A percentile compares a stretch with the other conserved stretches of the same genome.
phyloP scores from a whole-genome alignment of 2,888 invertebrate species.

The Gibbula magus region DNA sequence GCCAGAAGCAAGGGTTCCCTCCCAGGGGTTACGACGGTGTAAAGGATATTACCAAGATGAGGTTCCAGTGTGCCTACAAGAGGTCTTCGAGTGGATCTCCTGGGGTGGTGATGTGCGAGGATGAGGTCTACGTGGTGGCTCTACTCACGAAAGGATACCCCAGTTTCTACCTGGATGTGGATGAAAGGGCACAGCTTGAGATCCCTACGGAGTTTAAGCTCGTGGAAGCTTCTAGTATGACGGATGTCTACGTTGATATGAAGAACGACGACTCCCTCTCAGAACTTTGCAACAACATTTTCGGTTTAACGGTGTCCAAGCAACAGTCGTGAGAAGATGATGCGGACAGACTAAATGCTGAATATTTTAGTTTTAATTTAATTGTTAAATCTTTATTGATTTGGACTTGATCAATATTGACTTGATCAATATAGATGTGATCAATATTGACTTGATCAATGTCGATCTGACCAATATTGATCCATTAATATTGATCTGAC shows the following conservation, averaged over 20 bases:
- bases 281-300: not conserved
- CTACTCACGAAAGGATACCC: not conserved
- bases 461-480: no score
- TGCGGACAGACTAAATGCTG: no score
- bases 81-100: not conserved
- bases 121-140: conserved; percentile 3
- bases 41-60: not conserved
- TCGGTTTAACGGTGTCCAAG: not conserved
- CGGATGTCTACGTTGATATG: not conserved
- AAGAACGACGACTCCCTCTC: not conserved
- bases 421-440: no score
- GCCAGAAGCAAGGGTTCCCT: not conserved
- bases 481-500: no score
- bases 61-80: not conserved
- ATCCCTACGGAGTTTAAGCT: not conserved
- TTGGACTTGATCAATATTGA: no score
- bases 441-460: no score
- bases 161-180: not conserved
- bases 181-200: not conserved
- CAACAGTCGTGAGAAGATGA: no score
- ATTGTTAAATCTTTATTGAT: no score
- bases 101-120: not conserved
- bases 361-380: no score
- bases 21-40: not conserved
- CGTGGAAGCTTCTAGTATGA: not conserved